Evolutionary conservation across 2,888 invertebrate species (phyloP).

Genomic region (Torymus auratus): DNA sequence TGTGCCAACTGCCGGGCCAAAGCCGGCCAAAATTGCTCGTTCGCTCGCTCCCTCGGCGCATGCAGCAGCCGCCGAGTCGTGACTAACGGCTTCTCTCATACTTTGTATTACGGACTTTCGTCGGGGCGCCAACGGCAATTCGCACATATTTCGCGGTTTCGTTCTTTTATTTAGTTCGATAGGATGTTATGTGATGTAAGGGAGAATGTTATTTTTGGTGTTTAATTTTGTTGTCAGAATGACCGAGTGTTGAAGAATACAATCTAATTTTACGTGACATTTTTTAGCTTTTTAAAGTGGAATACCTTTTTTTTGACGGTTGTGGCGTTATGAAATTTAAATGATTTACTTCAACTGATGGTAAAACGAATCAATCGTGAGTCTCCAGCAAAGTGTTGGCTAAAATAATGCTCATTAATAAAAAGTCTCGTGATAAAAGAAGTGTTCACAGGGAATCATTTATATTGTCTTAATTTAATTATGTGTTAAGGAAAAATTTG

Average conservation of each 20-base stretch:
- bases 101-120: conserved; percentile 9
- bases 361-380: neutral
- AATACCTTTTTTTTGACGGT: no score
- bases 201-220: no score
- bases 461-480: conserved; percentile 33
- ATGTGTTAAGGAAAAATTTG: neutral
- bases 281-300: no score
- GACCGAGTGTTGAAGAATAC: no score
- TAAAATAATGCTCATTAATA: neutral
- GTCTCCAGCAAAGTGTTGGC: neutral
- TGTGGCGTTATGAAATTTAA: no score
- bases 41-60: no score
- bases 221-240: no score
- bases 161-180: neutral
- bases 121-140: conserved; percentile 1
- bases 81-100: conserved; percentile 9
- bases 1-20: conserved; percentile 42
- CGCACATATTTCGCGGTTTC: neutral
- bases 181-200: no score
- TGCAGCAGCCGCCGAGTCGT: neutral
- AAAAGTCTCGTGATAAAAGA: conserved; percentile 10
- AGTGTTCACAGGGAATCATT: neutral
- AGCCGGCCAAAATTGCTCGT: conserved; percentile 31
- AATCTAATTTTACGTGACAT: no score
- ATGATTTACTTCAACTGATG: no score